Evolutionary conservation across 2,797 vertebrate genomes (phyloP).

Genomic region (Anabas testudineus): DNA sequence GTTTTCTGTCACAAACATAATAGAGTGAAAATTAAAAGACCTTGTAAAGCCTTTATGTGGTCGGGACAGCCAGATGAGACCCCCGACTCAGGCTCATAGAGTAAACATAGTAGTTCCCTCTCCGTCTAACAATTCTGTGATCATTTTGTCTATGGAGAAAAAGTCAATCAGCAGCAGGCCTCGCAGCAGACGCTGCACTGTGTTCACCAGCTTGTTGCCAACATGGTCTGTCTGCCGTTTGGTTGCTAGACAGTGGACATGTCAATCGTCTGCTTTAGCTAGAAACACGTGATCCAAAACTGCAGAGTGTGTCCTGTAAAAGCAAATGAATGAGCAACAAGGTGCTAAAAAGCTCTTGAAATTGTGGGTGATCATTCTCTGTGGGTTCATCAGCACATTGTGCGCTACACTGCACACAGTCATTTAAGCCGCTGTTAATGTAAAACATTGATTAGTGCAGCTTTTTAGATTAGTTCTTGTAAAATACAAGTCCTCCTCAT

Average conservation of each 20-base stretch:
- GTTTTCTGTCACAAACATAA: slow-evolving; percentile 67
- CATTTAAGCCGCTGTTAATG: too few species aligned
- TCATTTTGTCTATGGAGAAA: neutral
- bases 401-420: too few species aligned
- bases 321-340: neutral
- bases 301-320: neutral
- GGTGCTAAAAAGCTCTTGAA: neutral
- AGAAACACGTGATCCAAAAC: neutral
- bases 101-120: slow-evolving; percentile 16
- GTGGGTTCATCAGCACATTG: neutral
- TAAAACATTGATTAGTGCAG: too few species aligned
- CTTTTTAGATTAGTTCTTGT: too few species aligned
- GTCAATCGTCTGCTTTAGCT: neutral
- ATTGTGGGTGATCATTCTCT: too few species aligned
- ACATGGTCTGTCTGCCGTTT: neutral
- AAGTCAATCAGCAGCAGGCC: neutral
- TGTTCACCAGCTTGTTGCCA: neutral
- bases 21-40: slow-evolving; percentile 66
- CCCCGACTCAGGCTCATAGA: slow-evolving; percentile 8
- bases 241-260: neutral
- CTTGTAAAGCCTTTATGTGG: slow-evolving; percentile 53
- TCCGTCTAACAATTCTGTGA: neutral
- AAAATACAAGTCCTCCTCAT: too few species aligned
- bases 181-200: neutral
- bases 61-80: slow-evolving; percentile 72